phyloP scores from a whole-genome alignment of 2,797 vertebrate genomes.

The Xiphophorus birchmanni region DNA sequence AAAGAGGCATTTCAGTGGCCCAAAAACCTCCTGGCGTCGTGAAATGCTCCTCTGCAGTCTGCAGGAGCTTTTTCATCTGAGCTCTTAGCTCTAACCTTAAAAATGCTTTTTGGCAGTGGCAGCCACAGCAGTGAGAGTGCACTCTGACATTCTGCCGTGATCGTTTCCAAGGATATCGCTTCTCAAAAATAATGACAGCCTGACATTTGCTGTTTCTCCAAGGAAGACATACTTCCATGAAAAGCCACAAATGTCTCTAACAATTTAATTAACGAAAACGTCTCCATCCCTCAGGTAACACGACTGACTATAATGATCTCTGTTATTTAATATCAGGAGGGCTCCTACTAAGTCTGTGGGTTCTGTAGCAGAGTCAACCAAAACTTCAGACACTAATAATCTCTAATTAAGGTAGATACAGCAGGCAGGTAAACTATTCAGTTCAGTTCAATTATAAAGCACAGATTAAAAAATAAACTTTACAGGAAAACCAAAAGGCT shows the following conservation, averaged over 20 bases:
- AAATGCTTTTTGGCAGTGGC: slow-evolving; percentile 15
- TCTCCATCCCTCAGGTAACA: not conserved
- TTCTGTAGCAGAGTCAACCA: not conserved
- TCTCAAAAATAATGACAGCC: slow-evolving; percentile 5
- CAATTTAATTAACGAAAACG: not conserved
- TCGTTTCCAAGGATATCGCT: slow-evolving; percentile 19
- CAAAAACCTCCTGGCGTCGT: slow-evolving; percentile 8
- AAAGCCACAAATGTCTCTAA: slow-evolving; percentile 3
- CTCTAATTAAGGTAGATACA: slow-evolving; percentile 16
- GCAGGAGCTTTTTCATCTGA: slow-evolving; percentile 6
- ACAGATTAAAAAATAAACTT: not conserved
- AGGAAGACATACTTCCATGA: not conserved
- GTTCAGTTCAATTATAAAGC: not conserved
- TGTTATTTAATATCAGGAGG: not conserved
- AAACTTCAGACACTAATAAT: not conserved
- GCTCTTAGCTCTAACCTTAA: slow-evolving; percentile 1
- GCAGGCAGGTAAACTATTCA: slow-evolving; percentile 25
- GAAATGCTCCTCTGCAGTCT: slow-evolving; percentile 1
- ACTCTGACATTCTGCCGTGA: slow-evolving; percentile 21
- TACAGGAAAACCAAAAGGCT: not conserved
- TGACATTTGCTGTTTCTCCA: slow-evolving; percentile 21
- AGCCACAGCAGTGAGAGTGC: not conserved
- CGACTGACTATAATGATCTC: not conserved
- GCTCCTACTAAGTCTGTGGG: not conserved
- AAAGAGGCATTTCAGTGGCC: not conserved